Percentiles rank a stretch among this genome's conserved stretches.
These are phyloP conservation scores for Silurus lanzhouensis DNA, from an alignment of 2,797 vertebrate genomes.

Conservation along the genomic window DNA sequence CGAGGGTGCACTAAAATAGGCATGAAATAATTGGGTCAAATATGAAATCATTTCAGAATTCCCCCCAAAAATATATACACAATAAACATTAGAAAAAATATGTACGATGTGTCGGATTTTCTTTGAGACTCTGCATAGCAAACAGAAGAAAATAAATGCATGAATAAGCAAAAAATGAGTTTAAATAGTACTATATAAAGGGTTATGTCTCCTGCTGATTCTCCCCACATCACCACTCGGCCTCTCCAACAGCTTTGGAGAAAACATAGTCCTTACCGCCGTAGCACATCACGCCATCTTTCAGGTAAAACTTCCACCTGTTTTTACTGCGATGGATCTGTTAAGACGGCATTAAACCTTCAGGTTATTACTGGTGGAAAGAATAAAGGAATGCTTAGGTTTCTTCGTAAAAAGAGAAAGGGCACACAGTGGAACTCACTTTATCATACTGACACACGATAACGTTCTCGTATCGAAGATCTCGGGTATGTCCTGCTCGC, in stretches of 20 bases:
- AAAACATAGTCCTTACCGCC: constrained; percentile 93
- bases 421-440: constrained; percentile 67
- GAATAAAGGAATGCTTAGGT: neutral
- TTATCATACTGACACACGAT: constrained; percentile 98
- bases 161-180: neutral
- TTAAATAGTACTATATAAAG: neutral
- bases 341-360: neutral
- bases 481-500: constrained; percentile 93
- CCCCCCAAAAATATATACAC: no score
- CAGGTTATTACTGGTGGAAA: neutral
- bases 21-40: neutral
- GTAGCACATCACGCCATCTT: constrained; percentile 93
- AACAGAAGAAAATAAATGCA: neutral
- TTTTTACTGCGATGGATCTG: constrained; percentile 98
- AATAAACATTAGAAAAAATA: neutral
- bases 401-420: neutral
- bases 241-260: constrained; percentile 93
- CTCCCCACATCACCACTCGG: constrained; percentile 85
- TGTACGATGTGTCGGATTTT: neutral
- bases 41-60: neutral
- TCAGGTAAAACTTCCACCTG: constrained; percentile 97
- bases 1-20: neutral
- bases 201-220: neutral
- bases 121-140: neutral
- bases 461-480: constrained; percentile 94